Evolutionary conservation across 1,140 invertebrate genomes (phyloP).

Genomic region (Drosophila pseudoananassae): DNA sequence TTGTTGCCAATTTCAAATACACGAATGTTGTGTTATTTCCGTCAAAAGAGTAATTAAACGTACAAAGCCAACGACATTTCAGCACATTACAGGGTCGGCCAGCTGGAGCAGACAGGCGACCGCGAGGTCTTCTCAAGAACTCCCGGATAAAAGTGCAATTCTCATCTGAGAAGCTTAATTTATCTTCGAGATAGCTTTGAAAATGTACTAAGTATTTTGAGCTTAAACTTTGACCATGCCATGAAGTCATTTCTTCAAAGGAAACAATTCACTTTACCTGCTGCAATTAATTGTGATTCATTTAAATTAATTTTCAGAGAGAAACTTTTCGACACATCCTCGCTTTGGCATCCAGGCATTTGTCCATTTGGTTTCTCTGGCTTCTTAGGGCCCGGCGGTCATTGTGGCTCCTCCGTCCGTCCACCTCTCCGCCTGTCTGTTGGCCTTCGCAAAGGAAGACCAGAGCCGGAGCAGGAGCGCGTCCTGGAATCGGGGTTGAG

Average conservation of each 20-base stretch:
- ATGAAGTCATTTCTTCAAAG: too few relatives aligned
- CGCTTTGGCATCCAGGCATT: conserved; percentile 28
- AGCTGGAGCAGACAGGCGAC: conserved; percentile 16
- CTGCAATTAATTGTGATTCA: too few relatives aligned
- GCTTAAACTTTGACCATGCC: too few relatives aligned
- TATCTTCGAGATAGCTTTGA: neutral
- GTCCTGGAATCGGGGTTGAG: conserved; percentile 12
- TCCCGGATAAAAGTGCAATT: neutral
- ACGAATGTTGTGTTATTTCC: conserved; percentile 78
- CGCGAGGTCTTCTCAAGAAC: conserved; percentile 26
- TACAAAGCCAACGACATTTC: conserved; percentile 75
- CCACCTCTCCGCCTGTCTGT: neutral
- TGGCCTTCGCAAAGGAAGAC: conserved; percentile 32
- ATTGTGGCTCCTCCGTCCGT: conserved; percentile 36
- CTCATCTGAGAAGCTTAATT: neutral
- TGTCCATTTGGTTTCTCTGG: conserved; percentile 55
- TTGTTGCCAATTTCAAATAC: conserved; percentile 57
- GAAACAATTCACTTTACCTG: neutral
- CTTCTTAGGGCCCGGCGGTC: conserved; percentile 58
- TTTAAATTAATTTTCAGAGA: neutral
- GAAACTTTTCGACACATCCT: conserved; percentile 14
- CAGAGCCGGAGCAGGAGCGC: conserved; percentile 3
- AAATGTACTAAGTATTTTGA: too few relatives aligned
- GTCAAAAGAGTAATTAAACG: conserved; percentile 81
- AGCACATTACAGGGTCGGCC: conserved; percentile 37